phyloP scores from a whole-genome alignment of 2,797 vertebrate species.

The Sebastes goodei region DNA sequence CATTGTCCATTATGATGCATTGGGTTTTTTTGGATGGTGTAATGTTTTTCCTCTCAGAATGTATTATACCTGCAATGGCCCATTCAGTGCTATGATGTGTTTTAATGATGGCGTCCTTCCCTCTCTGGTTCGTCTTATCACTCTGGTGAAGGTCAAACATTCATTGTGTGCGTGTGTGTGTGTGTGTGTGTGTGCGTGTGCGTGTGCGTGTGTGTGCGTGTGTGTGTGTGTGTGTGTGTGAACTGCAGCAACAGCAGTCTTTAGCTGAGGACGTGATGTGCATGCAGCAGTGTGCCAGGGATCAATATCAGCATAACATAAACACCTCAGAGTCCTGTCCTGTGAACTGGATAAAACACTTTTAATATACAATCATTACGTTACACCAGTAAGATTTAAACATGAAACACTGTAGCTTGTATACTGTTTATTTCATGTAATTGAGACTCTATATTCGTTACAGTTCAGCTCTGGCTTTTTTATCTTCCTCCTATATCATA shows the following conservation, averaged over 20 bases:
- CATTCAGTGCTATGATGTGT: not conserved
- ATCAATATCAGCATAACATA: conserved; percentile 30
- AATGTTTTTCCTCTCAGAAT: not conserved
- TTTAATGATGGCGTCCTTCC: conserved; percentile 13
- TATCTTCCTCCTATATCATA: not conserved
- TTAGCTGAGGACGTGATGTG: conserved; percentile 48
- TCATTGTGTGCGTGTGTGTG: not conserved
- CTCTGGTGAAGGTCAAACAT: conserved; percentile 40
- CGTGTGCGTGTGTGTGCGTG: not conserved
- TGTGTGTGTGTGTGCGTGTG: not conserved
- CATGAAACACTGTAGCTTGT: not conserved
- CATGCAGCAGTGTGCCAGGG: conserved; percentile 15
- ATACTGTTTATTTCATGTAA: not conserved
- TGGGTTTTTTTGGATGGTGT: not conserved
- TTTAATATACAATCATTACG: not conserved
- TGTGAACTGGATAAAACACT: not conserved
- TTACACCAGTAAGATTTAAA: not conserved
- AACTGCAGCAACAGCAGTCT: conserved; percentile 44
- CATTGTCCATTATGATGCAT: not conserved
- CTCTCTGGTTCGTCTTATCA: conserved; percentile 12
- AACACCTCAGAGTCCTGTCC: not conserved
- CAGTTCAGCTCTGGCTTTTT: not conserved
- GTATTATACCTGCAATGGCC: not conserved
- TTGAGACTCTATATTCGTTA: not conserved
- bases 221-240: not conserved